Evolutionary conservation across 2,797 vertebrate genomes (phyloP).

Genomic region (Sebastes vulpes): DNA sequence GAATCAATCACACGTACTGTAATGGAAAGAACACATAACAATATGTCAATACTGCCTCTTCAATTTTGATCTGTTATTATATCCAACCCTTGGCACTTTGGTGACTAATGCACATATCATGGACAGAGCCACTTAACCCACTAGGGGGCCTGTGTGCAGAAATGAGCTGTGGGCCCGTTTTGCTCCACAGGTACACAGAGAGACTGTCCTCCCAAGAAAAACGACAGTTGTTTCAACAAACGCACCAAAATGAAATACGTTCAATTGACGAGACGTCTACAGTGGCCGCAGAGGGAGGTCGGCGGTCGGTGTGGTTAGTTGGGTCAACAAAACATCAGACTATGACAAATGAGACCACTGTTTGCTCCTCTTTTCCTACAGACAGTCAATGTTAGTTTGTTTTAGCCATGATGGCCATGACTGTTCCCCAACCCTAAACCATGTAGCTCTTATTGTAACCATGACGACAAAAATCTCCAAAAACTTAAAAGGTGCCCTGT

Average conservation of each 20-base stretch:
- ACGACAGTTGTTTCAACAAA: background rate
- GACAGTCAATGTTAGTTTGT: background rate
- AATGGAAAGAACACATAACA: background rate
- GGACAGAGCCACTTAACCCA: background rate
- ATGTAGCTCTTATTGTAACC: background rate
- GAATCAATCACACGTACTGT: background rate
- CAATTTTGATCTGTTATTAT: background rate
- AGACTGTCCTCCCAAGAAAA: background rate
- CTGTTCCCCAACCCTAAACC: background rate
- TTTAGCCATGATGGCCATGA: background rate
- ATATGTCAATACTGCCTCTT: background rate
- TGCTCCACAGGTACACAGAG: background rate
- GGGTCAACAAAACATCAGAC: background rate
- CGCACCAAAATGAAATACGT: background rate
- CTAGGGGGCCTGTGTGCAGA: background rate
- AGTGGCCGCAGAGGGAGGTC: background rate
- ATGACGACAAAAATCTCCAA: background rate
- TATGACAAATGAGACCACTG: background rate
- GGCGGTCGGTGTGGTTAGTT: background rate
- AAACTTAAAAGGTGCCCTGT: background rate
- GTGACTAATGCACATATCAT: background rate
- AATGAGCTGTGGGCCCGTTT: background rate
- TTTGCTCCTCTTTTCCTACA: background rate
- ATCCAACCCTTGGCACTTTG: background rate
- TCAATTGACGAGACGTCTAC: background rate